These are phyloP conservation scores for Dicrostonyx torquatus DNA, from an alignment of 2,797 vertebrate species.

Conservation along the genomic window DNA sequence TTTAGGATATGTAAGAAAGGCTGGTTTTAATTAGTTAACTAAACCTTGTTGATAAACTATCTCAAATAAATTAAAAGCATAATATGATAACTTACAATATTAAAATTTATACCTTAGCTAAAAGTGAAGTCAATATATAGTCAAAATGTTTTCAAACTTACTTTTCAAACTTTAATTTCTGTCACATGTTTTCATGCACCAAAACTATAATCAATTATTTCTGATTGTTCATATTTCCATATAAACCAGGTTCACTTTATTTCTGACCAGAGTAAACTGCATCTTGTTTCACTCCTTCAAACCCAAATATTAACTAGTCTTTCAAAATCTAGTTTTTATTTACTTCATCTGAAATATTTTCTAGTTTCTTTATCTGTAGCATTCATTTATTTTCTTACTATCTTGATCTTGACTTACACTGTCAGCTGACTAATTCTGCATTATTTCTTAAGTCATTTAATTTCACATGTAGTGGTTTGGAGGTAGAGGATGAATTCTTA, in stretches of 20 bases:
- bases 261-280: not conserved
- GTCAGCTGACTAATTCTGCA: not conserved
- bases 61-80: not conserved
- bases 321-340: not conserved
- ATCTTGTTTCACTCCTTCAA: not conserved
- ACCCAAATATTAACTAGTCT: not conserved
- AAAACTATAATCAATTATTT: not conserved
- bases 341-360: not conserved
- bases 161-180: not conserved
- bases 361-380: not conserved
- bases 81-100: not conserved
- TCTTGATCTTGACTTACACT: not conserved
- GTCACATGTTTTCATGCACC: not conserved
- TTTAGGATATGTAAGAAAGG: not conserved
- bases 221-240: not conserved
- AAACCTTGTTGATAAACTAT: not conserved
- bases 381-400: not conserved
- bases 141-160: not conserved
- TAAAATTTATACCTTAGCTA: not conserved
- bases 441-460: not conserved
- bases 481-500: not conserved
- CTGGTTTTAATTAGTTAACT: constrained; percentile 42
- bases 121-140: not conserved
- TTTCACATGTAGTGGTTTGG: not conserved
- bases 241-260: not conserved